Percentiles rank a stretch among this genome's conserved stretches.
Evolutionary conservation across 2,797 vertebrate genomes (phyloP).

Genomic region (Naso thynnoides): DNA sequence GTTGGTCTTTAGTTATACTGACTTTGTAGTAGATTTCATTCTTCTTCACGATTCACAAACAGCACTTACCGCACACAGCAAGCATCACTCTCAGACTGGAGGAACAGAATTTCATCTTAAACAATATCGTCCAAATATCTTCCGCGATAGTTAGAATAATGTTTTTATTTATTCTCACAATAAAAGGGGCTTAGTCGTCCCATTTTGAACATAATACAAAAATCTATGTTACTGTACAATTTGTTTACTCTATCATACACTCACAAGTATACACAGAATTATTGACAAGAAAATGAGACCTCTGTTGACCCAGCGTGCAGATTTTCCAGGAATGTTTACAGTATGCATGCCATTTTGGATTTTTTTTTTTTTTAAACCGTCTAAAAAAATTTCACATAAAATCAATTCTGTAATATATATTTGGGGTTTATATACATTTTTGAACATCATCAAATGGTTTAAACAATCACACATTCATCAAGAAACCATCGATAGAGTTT

Average conservation of each 20-base stretch:
- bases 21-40: conserved; percentile 75
- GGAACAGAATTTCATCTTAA: conserved; percentile 56
- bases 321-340: conserved; percentile 83
- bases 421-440: conserved; percentile 78
- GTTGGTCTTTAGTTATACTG: conserved; percentile 77
- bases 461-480: conserved; percentile 82
- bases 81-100: conserved; percentile 78
- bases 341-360: conserved; percentile 87
- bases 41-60: conserved; percentile 81
- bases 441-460: conserved; percentile 77
- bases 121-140: conserved; percentile 56
- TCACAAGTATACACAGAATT: conserved; percentile 80
- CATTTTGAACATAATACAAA: conserved; percentile 82
- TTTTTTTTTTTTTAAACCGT: conserved; percentile 28
- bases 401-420: conserved; percentile 67
- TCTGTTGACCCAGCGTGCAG: conserved; percentile 86
- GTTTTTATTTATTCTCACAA: conserved; percentile 74
- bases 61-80: conserved; percentile 79
- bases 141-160: conserved; percentile 46
- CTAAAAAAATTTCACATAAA: conserved; percentile 72
- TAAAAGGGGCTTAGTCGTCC: conserved; percentile 79
- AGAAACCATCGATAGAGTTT: conserved; percentile 71
- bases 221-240: conserved; percentile 80
- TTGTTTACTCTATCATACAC: conserved; percentile 81
- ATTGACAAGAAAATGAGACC: conserved; percentile 83